Conservation (phyloP, 2,113 vertebrate species). For the Vombatus ursinus region DNA sequence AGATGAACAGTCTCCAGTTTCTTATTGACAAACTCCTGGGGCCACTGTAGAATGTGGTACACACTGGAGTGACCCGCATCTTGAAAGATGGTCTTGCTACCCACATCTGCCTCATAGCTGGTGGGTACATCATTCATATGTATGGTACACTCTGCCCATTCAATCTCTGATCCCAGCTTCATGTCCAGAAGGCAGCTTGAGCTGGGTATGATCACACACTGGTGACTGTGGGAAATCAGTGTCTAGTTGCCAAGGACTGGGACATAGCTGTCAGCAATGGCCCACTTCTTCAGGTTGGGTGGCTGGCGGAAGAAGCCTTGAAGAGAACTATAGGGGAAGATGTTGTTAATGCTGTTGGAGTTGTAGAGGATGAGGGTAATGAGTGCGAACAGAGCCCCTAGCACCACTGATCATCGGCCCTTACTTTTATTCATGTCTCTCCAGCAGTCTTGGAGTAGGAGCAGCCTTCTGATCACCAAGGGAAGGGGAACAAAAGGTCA, state of each 20-base stretch:
- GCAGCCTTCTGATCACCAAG: slow-evolving; percentile 23
- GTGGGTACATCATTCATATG: slow-evolving; percentile 98
- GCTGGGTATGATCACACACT: slow-evolving; percentile 93
- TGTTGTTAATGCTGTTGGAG: slow-evolving; percentile 88
- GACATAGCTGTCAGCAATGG: slow-evolving; percentile 87
- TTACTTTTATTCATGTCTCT: slow-evolving; percentile 83
- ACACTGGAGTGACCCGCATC: slow-evolving; percentile 96
- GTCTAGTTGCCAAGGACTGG: slow-evolving; percentile 93
- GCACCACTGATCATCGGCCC: slow-evolving; percentile 90
- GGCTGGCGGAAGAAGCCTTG: slow-evolving; percentile 76
- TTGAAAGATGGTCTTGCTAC: slow-evolving; percentile 92
- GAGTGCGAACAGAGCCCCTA: slow-evolving; percentile 90
- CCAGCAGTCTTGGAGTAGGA: slow-evolving; percentile 43
- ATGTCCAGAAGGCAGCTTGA: slow-evolving; percentile 95
- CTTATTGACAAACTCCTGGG: slow-evolving; percentile 91
- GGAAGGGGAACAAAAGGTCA: slow-evolving; percentile 61
- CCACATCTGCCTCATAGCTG: slow-evolving; percentile 88
- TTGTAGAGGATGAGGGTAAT: slow-evolving; percentile 95
- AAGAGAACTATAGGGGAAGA: slow-evolving; percentile 81
- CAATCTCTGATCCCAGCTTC: slow-evolving; percentile 87
- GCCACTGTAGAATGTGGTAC: slow-evolving; percentile 89
- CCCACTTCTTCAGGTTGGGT: slow-evolving; percentile 91
- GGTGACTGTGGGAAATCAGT: slow-evolving; percentile 88
- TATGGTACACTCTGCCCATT: slow-evolving; percentile 91
- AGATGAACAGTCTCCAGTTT: slow-evolving; percentile 88